A percentile compares a stretch with the other conserved stretches of the same genome.
phyloP scores from a whole-genome alignment of 1,140 invertebrate species.

The Conopomorpha cramerella region DNA sequence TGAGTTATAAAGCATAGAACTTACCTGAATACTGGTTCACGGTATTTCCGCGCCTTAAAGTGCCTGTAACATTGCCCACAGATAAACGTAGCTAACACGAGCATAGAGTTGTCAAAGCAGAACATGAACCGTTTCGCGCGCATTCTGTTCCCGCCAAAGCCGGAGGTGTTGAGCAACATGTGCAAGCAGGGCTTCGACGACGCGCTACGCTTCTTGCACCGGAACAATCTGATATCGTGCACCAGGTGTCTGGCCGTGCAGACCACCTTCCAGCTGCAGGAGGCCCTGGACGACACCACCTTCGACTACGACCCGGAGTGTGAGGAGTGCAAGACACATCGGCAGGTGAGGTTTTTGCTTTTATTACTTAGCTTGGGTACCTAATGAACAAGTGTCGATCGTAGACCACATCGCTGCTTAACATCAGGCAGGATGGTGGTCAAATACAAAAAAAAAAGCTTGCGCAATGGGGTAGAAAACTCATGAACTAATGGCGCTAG shows the following conservation, averaged over 20 bases:
- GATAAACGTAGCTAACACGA: constrained; percentile 93
- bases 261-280: constrained; percentile 78
- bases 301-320: constrained; percentile 82
- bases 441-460: no score
- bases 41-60: no score
- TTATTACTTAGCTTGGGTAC: no score
- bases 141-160: constrained; percentile 93
- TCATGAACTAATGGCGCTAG: no score
- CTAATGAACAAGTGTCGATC: no score
- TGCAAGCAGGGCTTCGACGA: constrained; percentile 98
- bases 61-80: no score
- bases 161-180: constrained; percentile 91
- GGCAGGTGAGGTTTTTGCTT: constrained; percentile 65
- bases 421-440: no score
- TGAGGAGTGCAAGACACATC: constrained; percentile 79
- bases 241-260: constrained; percentile 82
- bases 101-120: constrained; percentile 88
- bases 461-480: no score
- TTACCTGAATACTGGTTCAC: no score
- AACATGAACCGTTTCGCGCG: constrained; percentile 91
- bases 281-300: constrained; percentile 68
- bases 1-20: no score
- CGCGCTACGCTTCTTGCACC: constrained; percentile 88
- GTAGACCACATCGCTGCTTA: no score
- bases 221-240: constrained; percentile 88